These are phyloP conservation scores for Aurelia aurita complex sp. Pacific DNA, from an alignment of 30 jellyfish, hydroid and myxozoan species.

Conservation along the genomic window DNA sequence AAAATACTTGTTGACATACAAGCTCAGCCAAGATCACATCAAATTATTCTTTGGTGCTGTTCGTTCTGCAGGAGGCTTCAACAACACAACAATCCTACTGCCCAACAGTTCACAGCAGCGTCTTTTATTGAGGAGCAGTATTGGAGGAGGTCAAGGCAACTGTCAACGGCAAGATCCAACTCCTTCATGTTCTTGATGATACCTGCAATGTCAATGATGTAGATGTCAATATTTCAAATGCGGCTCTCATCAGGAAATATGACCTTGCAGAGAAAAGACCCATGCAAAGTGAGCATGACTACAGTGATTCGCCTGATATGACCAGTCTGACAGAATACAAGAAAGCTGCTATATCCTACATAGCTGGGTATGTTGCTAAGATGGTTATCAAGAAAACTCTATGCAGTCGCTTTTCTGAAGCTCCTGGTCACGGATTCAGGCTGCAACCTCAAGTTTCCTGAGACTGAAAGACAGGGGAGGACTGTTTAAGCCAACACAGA, in stretches of 20 bases:
- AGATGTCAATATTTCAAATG: too few relatives aligned
- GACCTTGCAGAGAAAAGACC: not conserved
- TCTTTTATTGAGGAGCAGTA: not conserved
- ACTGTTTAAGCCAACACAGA: too few relatives aligned
- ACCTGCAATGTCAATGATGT: constrained; percentile 26
- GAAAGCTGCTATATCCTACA: constrained; percentile 53
- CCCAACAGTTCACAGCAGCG: too few relatives aligned
- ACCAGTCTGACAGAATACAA: constrained; percentile 44
- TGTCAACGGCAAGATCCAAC: constrained; percentile 58
- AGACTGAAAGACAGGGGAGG: not conserved
- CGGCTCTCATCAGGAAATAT: too few relatives aligned
- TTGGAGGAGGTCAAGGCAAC: constrained; percentile 54
- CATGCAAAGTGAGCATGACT: constrained; percentile 47
- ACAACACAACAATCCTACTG: too few relatives aligned
- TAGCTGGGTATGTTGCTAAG: too few relatives aligned
- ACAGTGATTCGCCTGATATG: constrained; percentile 42
- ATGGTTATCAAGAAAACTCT: not conserved
- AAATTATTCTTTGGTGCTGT: too few relatives aligned
- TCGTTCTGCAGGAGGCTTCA: too few relatives aligned
- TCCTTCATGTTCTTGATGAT: constrained; percentile 42
- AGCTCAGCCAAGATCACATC: too few relatives aligned
- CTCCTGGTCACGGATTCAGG: constrained; percentile 8
- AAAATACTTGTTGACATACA: too few relatives aligned
- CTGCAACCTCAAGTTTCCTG: constrained; percentile 28
- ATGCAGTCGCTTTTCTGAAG: constrained; percentile 11